phyloP scores from a whole-genome alignment of 2,797 vertebrate genomes.

The Menidia menidia region DNA sequence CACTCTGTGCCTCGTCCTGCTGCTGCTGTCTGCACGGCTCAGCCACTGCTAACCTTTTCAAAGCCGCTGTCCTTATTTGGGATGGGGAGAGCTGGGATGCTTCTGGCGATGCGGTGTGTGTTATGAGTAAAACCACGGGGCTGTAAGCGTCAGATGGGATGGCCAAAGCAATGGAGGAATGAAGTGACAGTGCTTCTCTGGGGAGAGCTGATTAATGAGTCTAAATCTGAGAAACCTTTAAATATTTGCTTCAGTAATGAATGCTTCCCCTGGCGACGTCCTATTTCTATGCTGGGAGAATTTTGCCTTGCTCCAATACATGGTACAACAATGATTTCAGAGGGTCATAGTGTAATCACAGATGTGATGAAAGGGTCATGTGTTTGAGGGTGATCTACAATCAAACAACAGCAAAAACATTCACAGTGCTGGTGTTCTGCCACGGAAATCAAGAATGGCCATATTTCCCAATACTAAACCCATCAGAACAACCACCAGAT shows the following conservation, averaged over 20 bases:
- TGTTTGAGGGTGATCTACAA: constrained; percentile 11
- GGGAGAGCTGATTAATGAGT: constrained; percentile 15
- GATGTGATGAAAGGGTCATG: constrained; percentile 30
- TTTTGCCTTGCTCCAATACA: constrained; percentile 1
- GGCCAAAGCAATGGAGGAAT: constrained; percentile 17
- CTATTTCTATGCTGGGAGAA: constrained; percentile 22
- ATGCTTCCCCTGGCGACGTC: constrained; percentile 16
- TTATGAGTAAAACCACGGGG: constrained; percentile 3
- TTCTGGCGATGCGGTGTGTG: constrained; percentile 8
- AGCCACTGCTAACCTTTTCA: constrained; percentile 65
- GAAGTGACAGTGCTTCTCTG: constrained; percentile 12
- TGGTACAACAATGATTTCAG: constrained; percentile 2
- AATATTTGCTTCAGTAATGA: constrained; percentile 24
- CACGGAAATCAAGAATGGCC: constrained; percentile 7
- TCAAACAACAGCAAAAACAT: constrained; percentile 11
- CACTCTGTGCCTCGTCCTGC: constrained; percentile 49
- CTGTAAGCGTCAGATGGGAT: constrained; percentile 6
- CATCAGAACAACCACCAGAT: constrained; percentile 6
- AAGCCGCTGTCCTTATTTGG: constrained; percentile 17
- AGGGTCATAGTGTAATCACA: not conserved
- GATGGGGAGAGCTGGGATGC: constrained; percentile 2
- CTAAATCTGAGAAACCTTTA: constrained; percentile 4
- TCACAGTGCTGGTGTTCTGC: no score
- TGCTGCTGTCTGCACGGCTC: constrained; percentile 52
- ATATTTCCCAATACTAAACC: constrained; percentile 6